Evolutionary conservation across 2,888 invertebrate species (phyloP).

Genomic region (Protonemura montana): DNA sequence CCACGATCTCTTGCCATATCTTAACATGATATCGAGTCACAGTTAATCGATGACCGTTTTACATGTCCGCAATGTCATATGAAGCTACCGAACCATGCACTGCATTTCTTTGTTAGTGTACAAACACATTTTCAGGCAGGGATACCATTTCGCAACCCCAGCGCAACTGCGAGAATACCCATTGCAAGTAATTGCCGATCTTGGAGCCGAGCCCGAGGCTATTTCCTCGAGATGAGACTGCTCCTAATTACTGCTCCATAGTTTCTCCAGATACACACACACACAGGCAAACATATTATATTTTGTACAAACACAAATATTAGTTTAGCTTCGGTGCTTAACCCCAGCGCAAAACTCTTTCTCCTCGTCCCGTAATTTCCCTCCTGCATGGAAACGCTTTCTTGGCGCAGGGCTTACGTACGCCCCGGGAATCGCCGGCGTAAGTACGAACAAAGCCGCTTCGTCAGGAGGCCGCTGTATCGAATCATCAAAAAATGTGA

Average conservation of each 20-base stretch:
- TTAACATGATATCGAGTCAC: too few species aligned
- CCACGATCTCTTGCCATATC: too few species aligned
- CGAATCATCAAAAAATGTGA: background rate
- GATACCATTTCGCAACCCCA: background rate
- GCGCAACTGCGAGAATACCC: background rate
- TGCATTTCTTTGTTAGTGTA: background rate
- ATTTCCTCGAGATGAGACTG: background rate
- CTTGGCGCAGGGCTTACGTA: background rate
- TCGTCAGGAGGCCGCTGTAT: background rate
- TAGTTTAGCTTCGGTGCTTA: background rate
- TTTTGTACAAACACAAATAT: conserved; percentile 1
- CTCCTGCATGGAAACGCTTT: background rate
- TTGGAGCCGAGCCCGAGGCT: background rate
- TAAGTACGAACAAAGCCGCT: background rate
- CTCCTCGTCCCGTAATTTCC: background rate
- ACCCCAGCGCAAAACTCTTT: background rate
- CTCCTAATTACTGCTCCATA: background rate
- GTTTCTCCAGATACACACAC: background rate
- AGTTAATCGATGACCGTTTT: too few species aligned
- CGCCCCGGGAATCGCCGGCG: background rate
- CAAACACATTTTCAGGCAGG: background rate
- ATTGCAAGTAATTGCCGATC: conserved; percentile 5
- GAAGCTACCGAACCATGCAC: background rate
- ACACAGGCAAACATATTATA: background rate
- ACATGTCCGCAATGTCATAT: background rate